Evolutionary conservation across 2,888 invertebrate species (phyloP).

Genomic region (Lobophora halterata): DNA sequence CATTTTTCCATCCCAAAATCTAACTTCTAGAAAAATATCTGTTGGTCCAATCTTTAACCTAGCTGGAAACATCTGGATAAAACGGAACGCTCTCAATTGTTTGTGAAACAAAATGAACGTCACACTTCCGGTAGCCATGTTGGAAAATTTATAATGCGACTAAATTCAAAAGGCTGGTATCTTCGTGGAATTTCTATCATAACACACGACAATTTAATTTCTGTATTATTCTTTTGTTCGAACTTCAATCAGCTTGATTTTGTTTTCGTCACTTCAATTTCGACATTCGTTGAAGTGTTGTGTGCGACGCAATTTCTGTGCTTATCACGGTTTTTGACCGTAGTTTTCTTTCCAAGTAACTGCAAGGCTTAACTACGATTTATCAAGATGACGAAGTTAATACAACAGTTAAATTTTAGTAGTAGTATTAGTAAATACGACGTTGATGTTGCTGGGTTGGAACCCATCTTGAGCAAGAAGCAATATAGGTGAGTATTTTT

Average conservation of each 20-base stretch:
- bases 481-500: constrained; percentile 57
- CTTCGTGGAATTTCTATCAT: constrained; percentile 39
- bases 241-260: constrained; percentile 43
- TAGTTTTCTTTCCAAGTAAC: constrained; percentile 58
- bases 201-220: constrained; percentile 37
- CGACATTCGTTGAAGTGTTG: constrained; percentile 38
- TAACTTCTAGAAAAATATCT: too few relatives aligned
- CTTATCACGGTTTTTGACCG: constrained; percentile 59
- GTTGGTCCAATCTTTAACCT: too few relatives aligned
- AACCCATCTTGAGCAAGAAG: constrained; percentile 52
- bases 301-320: constrained; percentile 56
- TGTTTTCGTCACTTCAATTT: constrained; percentile 26
- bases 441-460: constrained; percentile 50
- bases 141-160: constrained; percentile 54
- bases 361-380: constrained; percentile 75
- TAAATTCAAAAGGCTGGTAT: constrained; percentile 43
- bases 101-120: constrained; percentile 40
- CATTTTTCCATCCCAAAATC: too few relatives aligned
- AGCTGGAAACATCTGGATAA: too few relatives aligned
- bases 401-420: constrained; percentile 79
- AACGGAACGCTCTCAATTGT: constrained; percentile 18
- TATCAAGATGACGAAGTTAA: constrained; percentile 76
- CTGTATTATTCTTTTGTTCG: constrained; percentile 38
- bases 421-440: constrained; percentile 78
- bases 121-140: constrained; percentile 69